These are phyloP conservation scores for Carlito syrichta DNA, from an alignment of 2,113 vertebrate species.

Conservation along the genomic window DNA sequence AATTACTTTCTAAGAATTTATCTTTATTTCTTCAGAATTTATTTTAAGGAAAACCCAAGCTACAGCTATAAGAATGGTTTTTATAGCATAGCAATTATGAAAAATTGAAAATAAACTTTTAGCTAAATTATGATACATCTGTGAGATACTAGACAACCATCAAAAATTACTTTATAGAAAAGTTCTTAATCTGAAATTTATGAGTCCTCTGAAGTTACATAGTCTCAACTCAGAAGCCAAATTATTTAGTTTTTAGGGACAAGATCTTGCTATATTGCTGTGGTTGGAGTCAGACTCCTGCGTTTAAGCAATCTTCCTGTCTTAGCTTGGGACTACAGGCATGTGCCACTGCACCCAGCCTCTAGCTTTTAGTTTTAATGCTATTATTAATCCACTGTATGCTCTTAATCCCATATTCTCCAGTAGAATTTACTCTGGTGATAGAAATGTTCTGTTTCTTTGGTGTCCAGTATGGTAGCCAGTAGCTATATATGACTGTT, in stretches of 20 bases:
- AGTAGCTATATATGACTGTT: background rate
- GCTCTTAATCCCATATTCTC: background rate
- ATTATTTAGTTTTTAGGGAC: background rate
- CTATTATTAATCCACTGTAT: background rate
- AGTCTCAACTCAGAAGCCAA: background rate
- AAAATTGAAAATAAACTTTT: background rate
- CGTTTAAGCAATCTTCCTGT: background rate
- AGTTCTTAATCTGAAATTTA: background rate
- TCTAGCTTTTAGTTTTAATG: background rate
- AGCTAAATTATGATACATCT: background rate
- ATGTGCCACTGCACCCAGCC: background rate
- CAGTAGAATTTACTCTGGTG: background rate
- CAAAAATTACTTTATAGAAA: background rate
- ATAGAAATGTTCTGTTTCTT: background rate
- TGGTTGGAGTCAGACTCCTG: background rate
- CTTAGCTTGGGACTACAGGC: background rate
- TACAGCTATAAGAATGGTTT: background rate
- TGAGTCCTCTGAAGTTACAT: background rate
- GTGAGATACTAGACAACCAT: background rate
- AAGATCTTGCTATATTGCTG: background rate
- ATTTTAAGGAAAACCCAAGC: background rate
- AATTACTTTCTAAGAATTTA: background rate
- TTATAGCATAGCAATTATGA: background rate
- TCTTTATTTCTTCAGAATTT: background rate
- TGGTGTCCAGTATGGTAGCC: background rate